Conservation (phyloP, 2,888 invertebrate species). For the Rapana venosa region DNA sequence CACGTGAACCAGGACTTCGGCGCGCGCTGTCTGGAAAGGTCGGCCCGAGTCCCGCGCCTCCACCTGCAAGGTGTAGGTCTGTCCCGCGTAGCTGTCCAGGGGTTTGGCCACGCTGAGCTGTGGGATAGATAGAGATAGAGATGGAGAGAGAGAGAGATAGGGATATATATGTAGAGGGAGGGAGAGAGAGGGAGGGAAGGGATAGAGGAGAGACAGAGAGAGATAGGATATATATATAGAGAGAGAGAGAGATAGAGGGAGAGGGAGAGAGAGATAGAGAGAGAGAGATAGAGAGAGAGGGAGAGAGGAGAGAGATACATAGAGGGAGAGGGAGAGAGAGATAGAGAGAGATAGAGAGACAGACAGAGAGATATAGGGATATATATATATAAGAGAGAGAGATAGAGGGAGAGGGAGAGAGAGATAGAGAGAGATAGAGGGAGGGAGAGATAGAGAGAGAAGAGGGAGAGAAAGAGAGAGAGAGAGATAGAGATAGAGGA, state of each 20-base stretch:
- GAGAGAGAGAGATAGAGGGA: not conserved
- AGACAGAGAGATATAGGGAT: too few species aligned
- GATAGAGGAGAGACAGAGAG: not conserved
- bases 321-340: not conserved
- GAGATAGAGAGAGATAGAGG: too few species aligned
- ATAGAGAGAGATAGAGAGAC: not conserved
- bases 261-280: too few species aligned
- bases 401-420: not conserved
- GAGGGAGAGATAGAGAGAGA: not conserved
- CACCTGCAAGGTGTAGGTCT: conserved; percentile 53
- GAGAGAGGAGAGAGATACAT: too few species aligned
- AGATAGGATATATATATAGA: too few species aligned
- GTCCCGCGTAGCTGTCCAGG: conserved; percentile 53
- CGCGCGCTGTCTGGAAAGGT: conserved; percentile 58
- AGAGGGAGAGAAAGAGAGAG: too few species aligned
- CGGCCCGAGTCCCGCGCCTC: conserved; percentile 62
- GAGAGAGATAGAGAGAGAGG: too few species aligned
- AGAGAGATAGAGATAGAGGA: too few species aligned
- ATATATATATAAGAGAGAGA: too few species aligned
- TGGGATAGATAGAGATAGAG: conserved; percentile 30
- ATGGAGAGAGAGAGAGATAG: not conserved
- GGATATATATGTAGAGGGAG: not conserved
- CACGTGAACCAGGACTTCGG: conserved; percentile 62
- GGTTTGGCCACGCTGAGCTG: conserved; percentile 85
- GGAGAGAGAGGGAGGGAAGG: too few species aligned